A percentile compares a stretch with the other conserved stretches of the same genome.
Conservation (phyloP, 2,113 vertebrate genomes). For the Laticauda laticaudata region DNA sequence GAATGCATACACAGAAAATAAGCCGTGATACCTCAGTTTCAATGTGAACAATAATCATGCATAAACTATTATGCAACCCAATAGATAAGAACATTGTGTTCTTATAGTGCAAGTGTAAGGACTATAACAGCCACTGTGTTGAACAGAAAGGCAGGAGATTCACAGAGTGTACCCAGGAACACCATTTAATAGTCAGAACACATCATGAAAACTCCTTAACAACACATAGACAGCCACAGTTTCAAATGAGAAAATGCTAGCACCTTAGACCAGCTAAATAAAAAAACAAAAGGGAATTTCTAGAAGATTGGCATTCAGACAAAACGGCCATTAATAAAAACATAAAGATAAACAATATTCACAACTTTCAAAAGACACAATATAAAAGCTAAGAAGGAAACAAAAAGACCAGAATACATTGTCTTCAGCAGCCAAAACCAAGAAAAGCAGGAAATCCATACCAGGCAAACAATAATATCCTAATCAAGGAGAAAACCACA, state of each 20-base stretch:
- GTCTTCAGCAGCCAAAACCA: not conserved
- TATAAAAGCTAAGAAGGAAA: not conserved
- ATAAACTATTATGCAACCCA: not conserved
- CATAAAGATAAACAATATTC: not conserved
- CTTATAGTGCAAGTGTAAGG: not conserved
- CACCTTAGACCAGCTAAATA: not conserved
- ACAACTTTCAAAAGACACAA: not conserved
- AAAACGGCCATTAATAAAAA: not conserved
- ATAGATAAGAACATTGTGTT: not conserved
- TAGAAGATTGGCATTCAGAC: not conserved
- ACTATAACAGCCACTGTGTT: not conserved
- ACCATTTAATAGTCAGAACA: not conserved
- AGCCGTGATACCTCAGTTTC: not conserved
- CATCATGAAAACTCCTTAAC: not conserved
- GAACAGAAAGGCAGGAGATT: not conserved
- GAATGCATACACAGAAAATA: not conserved
- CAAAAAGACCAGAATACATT: not conserved
- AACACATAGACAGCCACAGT: not conserved
- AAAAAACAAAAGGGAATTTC: not conserved
- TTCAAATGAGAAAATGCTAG: not conserved
- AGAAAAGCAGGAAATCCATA: not conserved
- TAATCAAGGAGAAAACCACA: not conserved
- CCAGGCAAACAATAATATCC: not conserved
- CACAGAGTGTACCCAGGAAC: not conserved
- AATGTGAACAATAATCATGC: not conserved